Evolutionary conservation across 92 coral and sea anemone genomes (phyloP).

Genomic region (Desmophyllum pertusum): DNA sequence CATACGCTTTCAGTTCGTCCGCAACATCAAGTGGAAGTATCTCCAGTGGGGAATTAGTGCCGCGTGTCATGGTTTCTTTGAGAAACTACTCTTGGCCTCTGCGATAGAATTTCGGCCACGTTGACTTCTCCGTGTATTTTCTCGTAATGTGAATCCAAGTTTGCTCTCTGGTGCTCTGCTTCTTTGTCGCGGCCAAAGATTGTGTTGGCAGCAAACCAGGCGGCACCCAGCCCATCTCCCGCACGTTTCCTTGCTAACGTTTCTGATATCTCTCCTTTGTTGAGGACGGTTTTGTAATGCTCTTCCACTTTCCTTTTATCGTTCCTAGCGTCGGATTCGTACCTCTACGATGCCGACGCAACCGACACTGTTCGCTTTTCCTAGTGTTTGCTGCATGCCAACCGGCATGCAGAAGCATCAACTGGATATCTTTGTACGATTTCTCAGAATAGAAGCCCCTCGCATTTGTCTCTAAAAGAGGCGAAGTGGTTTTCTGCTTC

Average conservation of each 20-base stretch:
- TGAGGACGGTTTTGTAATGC: not conserved
- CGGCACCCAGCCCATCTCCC: not conserved
- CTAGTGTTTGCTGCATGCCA: not conserved
- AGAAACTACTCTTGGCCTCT: not conserved
- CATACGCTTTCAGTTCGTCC: too few relatives aligned
- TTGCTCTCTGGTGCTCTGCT: not conserved
- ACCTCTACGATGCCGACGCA: not conserved
- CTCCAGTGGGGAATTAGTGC: too few relatives aligned
- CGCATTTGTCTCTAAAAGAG: not conserved
- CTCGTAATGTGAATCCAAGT: not conserved
- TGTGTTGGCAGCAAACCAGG: not conserved
- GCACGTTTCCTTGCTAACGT: not conserved
- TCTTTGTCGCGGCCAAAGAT: not conserved
- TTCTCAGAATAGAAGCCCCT: not conserved
- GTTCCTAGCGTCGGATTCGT: not conserved
- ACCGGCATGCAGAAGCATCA: not conserved
- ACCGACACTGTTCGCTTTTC: not conserved
- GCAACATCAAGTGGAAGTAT: too few relatives aligned
- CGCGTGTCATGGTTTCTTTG: not conserved
- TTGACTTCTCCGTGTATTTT: not conserved
- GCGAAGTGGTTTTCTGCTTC: not conserved
- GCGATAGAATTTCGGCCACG: not conserved
- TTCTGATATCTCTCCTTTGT: not conserved
- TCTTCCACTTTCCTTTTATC: not conserved
- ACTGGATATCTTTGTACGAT: not conserved